These are phyloP conservation scores for Sinodicranocentrus sp. DNA, from an alignment of 2,888 invertebrate genomes.

Conservation along the genomic window DNA sequence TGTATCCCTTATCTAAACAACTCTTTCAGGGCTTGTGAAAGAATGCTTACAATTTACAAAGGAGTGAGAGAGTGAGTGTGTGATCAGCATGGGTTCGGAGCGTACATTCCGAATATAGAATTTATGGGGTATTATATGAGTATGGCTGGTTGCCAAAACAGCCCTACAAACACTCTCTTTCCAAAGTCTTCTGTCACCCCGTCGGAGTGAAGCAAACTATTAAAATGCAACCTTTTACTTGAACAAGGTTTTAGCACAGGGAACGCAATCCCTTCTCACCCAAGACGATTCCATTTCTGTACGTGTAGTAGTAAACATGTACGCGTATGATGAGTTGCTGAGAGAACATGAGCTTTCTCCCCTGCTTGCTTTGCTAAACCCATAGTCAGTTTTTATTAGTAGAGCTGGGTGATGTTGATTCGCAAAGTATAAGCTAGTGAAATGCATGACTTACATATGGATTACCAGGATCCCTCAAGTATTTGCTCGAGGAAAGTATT, in stretches of 20 bases:
- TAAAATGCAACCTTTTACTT: slow-evolving; percentile 49
- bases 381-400: too few relatives aligned
- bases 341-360: too few relatives aligned
- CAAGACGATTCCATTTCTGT: neutral
- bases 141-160: slow-evolving; percentile 57
- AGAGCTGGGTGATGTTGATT: too few relatives aligned
- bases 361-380: too few relatives aligned
- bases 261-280: neutral
- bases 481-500: too few relatives aligned
- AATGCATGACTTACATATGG: too few relatives aligned
- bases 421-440: too few relatives aligned
- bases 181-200: slow-evolving; percentile 5
- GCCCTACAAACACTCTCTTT: slow-evolving; percentile 7
- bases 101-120: slow-evolving; percentile 8
- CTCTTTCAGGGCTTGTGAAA: neutral
- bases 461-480: too few relatives aligned
- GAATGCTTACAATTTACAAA: neutral
- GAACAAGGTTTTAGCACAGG: neutral
- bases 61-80: slow-evolving; percentile 6
- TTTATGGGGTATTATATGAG: slow-evolving; percentile 57
- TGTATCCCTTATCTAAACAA: neutral
- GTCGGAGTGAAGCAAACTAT: slow-evolving; percentile 32
- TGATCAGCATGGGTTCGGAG: slow-evolving; percentile 14
- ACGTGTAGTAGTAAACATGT: too few relatives aligned
- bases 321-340: too few relatives aligned